phyloP scores from a whole-genome alignment of 2,888 invertebrate species.

The Andrena praecox region DNA sequence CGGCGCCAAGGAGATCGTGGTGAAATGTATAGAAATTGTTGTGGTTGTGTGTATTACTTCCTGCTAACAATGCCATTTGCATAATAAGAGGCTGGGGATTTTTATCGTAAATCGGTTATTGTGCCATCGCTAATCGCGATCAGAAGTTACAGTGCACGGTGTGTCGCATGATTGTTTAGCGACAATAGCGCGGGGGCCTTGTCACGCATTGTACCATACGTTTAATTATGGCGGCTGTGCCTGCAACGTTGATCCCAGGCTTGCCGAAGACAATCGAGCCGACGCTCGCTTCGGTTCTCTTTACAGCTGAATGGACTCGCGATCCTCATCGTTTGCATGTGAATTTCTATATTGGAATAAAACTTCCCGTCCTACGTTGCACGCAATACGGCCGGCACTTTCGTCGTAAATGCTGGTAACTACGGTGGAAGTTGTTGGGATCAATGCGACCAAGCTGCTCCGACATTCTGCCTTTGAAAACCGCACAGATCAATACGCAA shows the following conservation, averaged over 20 bases:
- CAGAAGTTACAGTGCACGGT: constrained; percentile 32
- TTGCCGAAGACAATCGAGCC: constrained; percentile 53
- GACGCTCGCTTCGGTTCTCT: constrained; percentile 41
- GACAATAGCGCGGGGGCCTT: constrained; percentile 30
- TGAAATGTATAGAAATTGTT: no score
- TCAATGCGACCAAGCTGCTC: constrained; percentile 24
- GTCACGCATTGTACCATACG: constrained; percentile 47
- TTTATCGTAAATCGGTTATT: constrained; percentile 22
- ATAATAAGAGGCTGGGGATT: not conserved
- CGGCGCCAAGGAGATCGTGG: no score
- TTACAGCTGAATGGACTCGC: constrained; percentile 39
- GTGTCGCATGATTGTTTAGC: constrained; percentile 27
- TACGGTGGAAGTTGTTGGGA: constrained; percentile 27
- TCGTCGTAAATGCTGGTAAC: constrained; percentile 22
- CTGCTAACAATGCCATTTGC: no score
- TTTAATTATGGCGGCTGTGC: constrained; percentile 55
- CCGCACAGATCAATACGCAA: constrained; percentile 46
- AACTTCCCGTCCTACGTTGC: constrained; percentile 30
- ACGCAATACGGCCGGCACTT: not conserved
- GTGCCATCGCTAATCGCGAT: constrained; percentile 25
- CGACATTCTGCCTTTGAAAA: constrained; percentile 24
- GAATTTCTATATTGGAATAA: constrained; percentile 59
- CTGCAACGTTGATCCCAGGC: constrained; percentile 38
- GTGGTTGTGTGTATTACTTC: no score
- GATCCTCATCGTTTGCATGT: constrained; percentile 58